Evolutionary conservation across 2,797 vertebrate species (phyloP).

Genomic region (Thalassophryne amazonica): DNA sequence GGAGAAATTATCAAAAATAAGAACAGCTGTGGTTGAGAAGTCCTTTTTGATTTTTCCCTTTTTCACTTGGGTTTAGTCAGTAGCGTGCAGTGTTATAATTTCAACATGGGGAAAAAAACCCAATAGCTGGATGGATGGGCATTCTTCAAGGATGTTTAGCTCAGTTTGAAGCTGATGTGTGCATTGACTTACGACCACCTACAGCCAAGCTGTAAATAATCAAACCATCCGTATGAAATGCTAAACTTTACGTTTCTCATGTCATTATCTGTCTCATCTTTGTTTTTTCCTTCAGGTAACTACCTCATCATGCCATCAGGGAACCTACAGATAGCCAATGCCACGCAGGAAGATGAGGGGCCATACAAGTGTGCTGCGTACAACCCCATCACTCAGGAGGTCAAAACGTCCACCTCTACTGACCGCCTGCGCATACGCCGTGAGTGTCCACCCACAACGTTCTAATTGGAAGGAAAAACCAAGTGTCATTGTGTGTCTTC

Average conservation of each 20-base stretch:
- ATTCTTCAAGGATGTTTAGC: no score
- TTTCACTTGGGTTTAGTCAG: no score
- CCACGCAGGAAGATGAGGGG: constrained; percentile 93
- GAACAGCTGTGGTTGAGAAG: no score
- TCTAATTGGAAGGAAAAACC: not conserved
- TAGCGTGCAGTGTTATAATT: no score
- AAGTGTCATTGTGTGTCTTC: not conserved
- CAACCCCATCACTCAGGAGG: constrained; percentile 95
- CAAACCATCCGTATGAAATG: no score
- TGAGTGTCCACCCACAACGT: constrained; percentile 65
- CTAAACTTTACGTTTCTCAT: not conserved
- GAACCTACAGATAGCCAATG: constrained; percentile 96
- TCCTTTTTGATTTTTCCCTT: no score
- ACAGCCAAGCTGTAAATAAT: no score
- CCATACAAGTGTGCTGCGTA: constrained; percentile 96
- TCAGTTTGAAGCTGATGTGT: no score
- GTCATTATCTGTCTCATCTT: not conserved
- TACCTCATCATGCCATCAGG: constrained; percentile 99
- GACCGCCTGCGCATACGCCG: constrained; percentile 93
- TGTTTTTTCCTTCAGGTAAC: constrained; percentile 78
- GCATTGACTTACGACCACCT: no score
- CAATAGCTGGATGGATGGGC: no score
- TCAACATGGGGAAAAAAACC: no score
- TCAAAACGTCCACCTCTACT: constrained; percentile 91
- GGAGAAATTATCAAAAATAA: no score